These are phyloP conservation scores for Syngnathus typhle DNA, from an alignment of 2,113 vertebrate species.

Conservation along the genomic window DNA sequence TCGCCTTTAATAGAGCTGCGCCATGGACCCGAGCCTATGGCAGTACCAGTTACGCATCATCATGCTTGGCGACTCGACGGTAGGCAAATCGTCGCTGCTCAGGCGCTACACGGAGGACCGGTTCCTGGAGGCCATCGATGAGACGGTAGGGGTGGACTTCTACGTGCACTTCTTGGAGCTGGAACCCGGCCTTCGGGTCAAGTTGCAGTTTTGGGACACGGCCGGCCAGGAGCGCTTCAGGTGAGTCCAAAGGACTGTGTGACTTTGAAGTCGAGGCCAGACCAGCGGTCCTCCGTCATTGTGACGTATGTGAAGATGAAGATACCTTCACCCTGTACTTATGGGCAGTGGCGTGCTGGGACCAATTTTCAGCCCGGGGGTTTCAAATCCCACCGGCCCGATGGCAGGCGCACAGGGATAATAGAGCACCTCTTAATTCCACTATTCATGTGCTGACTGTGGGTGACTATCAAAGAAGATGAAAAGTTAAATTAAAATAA, in stretches of 20 bases:
- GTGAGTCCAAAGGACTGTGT: constrained; percentile 47
- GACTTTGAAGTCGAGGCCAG: constrained; percentile 3
- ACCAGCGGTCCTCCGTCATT: too few relatives aligned
- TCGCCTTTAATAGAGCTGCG: background rate
- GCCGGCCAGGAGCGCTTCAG: constrained; percentile 84
- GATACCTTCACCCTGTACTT: too few relatives aligned
- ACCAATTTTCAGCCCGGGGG: too few relatives aligned
- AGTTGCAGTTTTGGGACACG: constrained; percentile 89
- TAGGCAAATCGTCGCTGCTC: constrained; percentile 81
- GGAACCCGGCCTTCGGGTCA: constrained; percentile 71
- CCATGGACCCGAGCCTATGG: constrained; percentile 76
- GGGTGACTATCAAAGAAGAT: too few relatives aligned
- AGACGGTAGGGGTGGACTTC: constrained; percentile 83
- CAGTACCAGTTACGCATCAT: constrained; percentile 85
- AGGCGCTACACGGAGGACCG: constrained; percentile 75
- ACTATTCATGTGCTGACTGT: too few relatives aligned
- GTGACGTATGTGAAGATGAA: too few relatives aligned
- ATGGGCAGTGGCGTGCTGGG: too few relatives aligned
- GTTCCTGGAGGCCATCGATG: constrained; percentile 73
- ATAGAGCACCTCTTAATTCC: too few relatives aligned
- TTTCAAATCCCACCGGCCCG: too few relatives aligned
- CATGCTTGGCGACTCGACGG: constrained; percentile 81
- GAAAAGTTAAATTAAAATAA: too few relatives aligned
- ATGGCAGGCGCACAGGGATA: too few relatives aligned
- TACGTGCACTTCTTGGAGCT: constrained; percentile 80